Evolutionary conservation across 2,113 vertebrate genomes (phyloP).

Genomic region (Anas platyrhynchos): DNA sequence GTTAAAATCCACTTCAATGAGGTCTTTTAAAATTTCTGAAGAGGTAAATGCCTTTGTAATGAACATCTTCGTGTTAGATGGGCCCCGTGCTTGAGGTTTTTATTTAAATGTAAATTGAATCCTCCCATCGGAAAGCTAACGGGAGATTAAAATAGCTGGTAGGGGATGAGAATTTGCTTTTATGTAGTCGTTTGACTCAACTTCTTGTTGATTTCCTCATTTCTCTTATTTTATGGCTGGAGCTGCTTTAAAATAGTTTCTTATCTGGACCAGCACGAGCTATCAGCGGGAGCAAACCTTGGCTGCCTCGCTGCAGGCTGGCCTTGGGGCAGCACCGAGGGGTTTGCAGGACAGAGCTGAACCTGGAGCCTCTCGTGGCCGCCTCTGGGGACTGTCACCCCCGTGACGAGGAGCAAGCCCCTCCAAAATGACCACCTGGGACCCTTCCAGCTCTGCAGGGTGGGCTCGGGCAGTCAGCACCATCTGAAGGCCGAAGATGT

Average conservation of each 20-base stretch:
- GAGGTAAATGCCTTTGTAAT: not conserved
- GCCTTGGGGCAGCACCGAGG: not conserved
- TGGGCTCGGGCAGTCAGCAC: not conserved
- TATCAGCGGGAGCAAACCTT: not conserved
- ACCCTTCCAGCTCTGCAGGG: not conserved
- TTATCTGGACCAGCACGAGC: not conserved
- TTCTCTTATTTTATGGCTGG: not conserved
- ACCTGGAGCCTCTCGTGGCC: not conserved
- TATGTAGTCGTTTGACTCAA: not conserved
- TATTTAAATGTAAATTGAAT: slow-evolving; percentile 63
- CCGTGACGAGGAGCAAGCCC: not conserved
- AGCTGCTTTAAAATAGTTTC: not conserved
- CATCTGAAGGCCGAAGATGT: rapidly evolving
- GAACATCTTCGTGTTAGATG: not conserved
- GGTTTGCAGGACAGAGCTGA: not conserved
- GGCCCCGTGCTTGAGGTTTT: not conserved
- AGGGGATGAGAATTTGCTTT: not conserved
- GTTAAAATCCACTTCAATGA: not conserved
- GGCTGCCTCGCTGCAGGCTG: rapidly evolving
- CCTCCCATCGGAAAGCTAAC: slow-evolving; percentile 36
- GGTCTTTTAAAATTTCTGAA: not conserved
- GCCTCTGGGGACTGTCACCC: not conserved
- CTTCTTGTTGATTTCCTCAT: not conserved
- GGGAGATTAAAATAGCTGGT: slow-evolving; percentile 26
- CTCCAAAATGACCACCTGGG: rapidly evolving